Evolutionary conservation across 2,797 vertebrate species (phyloP).

Genomic region (Echeneis naucrates): DNA sequence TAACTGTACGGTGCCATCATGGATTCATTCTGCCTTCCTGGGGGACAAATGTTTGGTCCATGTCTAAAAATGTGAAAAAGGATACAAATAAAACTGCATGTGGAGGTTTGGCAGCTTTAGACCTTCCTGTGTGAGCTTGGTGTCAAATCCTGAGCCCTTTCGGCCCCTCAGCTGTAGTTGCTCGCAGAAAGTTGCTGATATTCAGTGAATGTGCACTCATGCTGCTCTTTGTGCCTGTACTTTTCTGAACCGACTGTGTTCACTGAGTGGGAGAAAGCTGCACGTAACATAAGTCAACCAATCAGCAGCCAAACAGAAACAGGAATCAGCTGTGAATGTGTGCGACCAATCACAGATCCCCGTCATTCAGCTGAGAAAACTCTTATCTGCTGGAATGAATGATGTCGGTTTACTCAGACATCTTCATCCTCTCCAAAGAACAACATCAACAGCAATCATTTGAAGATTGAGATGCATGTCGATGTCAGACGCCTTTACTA

Average conservation of each 20-base stretch:
- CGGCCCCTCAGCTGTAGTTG: background rate
- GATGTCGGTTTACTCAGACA: background rate
- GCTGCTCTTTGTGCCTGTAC: slow-evolving; percentile 4
- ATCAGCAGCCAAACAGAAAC: slow-evolving; percentile 24
- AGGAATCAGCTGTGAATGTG: slow-evolving; percentile 7
- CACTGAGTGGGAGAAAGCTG: slow-evolving; percentile 11
- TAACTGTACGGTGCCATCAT: background rate
- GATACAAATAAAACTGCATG: background rate
- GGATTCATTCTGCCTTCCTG: background rate
- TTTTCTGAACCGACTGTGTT: slow-evolving; percentile 1
- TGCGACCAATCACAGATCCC: background rate
- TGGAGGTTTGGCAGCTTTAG: background rate
- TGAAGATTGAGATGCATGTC: background rate
- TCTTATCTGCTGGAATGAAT: background rate
- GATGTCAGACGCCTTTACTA: background rate
- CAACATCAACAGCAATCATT: too few species aligned
- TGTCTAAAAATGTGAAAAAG: too few species aligned
- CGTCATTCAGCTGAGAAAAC: background rate
- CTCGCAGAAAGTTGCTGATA: background rate
- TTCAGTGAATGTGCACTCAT: background rate
- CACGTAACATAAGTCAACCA: background rate
- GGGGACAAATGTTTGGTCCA: background rate
- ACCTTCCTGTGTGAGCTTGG: background rate
- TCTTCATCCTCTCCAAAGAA: background rate
- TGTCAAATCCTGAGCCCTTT: background rate